These are phyloP conservation scores for Pseudopodoces humilis DNA, from an alignment of 2,113 vertebrate species.

Conservation along the genomic window DNA sequence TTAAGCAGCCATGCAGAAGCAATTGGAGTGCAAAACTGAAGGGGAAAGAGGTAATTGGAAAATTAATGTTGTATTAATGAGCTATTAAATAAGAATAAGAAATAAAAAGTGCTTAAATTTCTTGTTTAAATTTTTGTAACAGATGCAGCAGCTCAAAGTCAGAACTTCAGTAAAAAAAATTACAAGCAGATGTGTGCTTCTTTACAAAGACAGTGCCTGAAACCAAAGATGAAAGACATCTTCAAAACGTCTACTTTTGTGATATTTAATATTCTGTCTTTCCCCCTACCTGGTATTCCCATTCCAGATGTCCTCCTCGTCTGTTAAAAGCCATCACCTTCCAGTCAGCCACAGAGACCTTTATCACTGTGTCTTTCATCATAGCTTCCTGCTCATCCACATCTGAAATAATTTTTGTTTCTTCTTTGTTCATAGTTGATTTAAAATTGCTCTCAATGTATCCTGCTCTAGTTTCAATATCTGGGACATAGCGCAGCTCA, in stretches of 20 bases:
- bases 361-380: slow-evolving; percentile 88
- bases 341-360: slow-evolving; percentile 95
- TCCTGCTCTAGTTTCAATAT: slow-evolving; percentile 81
- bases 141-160: not conserved
- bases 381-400: slow-evolving; percentile 81
- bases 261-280: not conserved
- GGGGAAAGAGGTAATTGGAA: not conserved
- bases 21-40: slow-evolving; percentile 95
- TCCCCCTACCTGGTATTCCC: slow-evolving; percentile 91
- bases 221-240: not conserved
- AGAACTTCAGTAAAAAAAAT: not conserved
- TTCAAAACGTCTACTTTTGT: not conserved
- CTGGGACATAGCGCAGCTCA: slow-evolving; percentile 89
- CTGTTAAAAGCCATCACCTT: slow-evolving; percentile 95
- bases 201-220: not conserved
- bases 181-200: not conserved
- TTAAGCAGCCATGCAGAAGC: slow-evolving; percentile 96
- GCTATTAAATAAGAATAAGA: not conserved
- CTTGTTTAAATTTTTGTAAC: not conserved
- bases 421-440: slow-evolving; percentile 77
- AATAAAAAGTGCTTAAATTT: not conserved
- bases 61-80: not conserved
- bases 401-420: slow-evolving; percentile 85
- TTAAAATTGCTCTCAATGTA: slow-evolving; percentile 87
- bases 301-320: slow-evolving; percentile 87